Evolutionary conservation across 2,113 vertebrate species (phyloP).

Genomic region (Pantherophis guttatus): DNA sequence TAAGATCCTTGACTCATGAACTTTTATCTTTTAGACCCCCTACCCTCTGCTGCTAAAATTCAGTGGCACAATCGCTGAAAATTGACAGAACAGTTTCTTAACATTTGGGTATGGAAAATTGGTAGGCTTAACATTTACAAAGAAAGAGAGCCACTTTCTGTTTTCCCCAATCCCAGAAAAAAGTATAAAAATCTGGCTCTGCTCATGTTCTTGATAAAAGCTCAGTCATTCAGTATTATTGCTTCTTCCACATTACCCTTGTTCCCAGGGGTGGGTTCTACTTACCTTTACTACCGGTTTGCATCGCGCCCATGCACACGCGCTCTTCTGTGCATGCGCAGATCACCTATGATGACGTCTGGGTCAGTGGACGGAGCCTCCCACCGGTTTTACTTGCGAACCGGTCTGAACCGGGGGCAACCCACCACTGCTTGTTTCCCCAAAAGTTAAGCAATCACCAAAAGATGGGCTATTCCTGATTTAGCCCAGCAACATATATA

Average conservation of each 20-base stretch:
- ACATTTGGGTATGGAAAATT: neutral
- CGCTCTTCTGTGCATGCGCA: too few relatives aligned
- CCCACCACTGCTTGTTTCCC: neutral
- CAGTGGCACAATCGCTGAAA: neutral
- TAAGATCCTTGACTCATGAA: neutral
- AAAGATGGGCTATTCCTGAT: neutral
- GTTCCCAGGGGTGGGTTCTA: neutral
- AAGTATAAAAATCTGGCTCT: neutral
- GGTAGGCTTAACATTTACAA: neutral
- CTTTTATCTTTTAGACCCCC: neutral
- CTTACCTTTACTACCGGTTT: too few relatives aligned
- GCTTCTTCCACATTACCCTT: neutral
- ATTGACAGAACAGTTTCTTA: neutral
- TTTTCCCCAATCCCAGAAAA: neutral
- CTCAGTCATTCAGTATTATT: neutral
- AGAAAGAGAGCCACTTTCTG: neutral
- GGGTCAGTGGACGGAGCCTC: too few relatives aligned
- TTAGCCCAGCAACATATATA: neutral
- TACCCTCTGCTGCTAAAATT: neutral
- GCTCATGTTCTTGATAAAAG: neutral
- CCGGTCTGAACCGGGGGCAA: too few relatives aligned
- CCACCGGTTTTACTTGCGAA: too few relatives aligned
- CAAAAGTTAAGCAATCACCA: neutral
- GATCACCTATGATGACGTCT: too few relatives aligned
- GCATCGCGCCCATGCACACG: too few relatives aligned